phyloP scores from a whole-genome alignment of 2,797 vertebrate genomes.

The Acanthornis magna region DNA sequence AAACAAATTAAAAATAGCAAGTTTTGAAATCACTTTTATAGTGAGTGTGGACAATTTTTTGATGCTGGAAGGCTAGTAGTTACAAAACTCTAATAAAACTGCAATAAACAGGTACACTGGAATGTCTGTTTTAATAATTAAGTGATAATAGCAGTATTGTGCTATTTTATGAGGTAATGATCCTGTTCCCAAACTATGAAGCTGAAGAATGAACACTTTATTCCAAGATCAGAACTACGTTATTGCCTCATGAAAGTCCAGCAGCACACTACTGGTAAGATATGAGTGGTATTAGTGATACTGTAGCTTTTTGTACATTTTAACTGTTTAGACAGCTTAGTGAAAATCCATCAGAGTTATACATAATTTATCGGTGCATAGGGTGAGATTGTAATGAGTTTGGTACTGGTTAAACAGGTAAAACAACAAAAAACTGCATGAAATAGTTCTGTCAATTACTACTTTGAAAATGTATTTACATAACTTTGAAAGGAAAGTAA shows the following conservation, averaged over 20 bases:
- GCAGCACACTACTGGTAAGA: not conserved
- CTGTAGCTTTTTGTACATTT: not conserved
- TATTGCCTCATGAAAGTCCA: conserved; percentile 25
- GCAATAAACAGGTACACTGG: not conserved
- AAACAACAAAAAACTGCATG: not conserved
- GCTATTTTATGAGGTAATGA: conserved; percentile 8
- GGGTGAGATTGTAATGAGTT: not conserved
- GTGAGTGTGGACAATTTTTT: not conserved
- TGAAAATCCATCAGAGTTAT: not conserved
- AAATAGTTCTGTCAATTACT: not conserved
- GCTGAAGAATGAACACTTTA: not conserved
- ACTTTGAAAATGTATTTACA: not conserved
- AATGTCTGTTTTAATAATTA: conserved; percentile 10
- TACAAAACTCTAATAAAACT: not conserved
- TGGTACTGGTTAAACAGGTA: not conserved
- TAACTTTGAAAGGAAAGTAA: not conserved
- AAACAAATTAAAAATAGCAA: not conserved
- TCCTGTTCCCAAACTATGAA: not conserved
- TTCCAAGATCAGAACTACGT: not conserved
- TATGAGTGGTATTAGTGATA: not conserved
- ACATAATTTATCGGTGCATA: not conserved
- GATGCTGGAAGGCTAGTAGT: not conserved
- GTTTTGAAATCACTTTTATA: not conserved
- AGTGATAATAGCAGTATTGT: not conserved
- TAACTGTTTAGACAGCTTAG: not conserved